These are phyloP conservation scores for Xyrauchen texanus DNA, from an alignment of 2,113 vertebrate species.

Conservation along the genomic window DNA sequence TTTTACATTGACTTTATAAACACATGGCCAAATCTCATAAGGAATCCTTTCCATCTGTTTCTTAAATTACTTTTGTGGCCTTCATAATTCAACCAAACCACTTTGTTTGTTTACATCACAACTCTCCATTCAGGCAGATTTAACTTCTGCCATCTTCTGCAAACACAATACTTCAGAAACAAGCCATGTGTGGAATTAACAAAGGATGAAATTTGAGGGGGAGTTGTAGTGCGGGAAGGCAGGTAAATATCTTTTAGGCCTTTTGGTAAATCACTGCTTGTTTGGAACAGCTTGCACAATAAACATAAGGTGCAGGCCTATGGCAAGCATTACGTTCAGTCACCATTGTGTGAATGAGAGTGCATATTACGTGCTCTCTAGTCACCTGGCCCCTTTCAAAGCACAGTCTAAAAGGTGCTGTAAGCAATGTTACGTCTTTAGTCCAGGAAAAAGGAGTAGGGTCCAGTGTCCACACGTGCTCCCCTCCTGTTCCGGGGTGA, in stretches of 20 bases:
- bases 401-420: neutral
- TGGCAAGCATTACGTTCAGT: neutral
- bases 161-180: slow-evolving; percentile 27
- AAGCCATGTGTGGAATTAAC: slow-evolving; percentile 28
- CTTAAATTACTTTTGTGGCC: neutral
- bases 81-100: neutral
- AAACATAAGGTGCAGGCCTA: neutral
- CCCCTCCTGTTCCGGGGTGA: too few relatives aligned
- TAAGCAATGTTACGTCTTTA: too few relatives aligned
- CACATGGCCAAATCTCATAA: too few relatives aligned
- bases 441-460: too few relatives aligned
- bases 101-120: slow-evolving; percentile 23
- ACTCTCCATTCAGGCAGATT: neutral
- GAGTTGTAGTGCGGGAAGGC: slow-evolving; percentile 9
- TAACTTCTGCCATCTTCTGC: neutral
- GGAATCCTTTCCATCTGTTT: neutral
- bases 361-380: neutral
- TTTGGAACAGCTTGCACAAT: slow-evolving; percentile 9
- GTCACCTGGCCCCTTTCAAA: neutral
- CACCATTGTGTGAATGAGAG: neutral
- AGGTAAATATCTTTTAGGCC: slow-evolving; percentile 36
- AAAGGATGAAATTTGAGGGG: slow-evolving; percentile 7
- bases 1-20: too few relatives aligned
- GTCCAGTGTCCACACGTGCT: too few relatives aligned
- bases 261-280: slow-evolving; percentile 20